Percentiles rank a stretch among this genome's conserved stretches.
These are phyloP conservation scores for Caradrina clavipalpis DNA, from an alignment of 2,888 invertebrate species.

Conservation along the genomic window DNA sequence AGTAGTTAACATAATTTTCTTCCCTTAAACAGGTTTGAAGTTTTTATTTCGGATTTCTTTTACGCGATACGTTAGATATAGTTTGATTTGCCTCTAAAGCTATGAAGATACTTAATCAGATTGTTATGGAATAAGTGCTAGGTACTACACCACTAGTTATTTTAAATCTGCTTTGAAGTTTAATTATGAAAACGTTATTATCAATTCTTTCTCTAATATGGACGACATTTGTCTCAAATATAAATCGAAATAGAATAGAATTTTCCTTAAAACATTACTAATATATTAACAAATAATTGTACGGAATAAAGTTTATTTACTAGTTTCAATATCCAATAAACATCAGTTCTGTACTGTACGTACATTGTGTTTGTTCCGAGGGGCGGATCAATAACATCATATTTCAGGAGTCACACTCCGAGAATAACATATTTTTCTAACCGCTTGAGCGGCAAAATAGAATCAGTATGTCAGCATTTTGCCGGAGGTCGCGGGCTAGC, in stretches of 20 bases:
- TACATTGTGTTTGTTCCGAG: slow-evolving; percentile 47
- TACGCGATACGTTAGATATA: neutral
- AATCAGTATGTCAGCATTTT: slow-evolving; percentile 75
- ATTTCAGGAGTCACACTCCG: slow-evolving; percentile 69
- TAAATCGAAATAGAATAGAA: neutral
- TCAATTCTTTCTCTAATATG: too few species aligned
- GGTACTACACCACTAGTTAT: neutral
- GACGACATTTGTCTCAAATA: neutral
- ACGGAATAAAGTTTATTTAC: neutral
- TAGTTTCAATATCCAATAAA: slow-evolving; percentile 11
- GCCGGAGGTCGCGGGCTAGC: slow-evolving; percentile 67
- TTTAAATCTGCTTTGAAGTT: neutral
- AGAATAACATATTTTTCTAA: slow-evolving; percentile 79
- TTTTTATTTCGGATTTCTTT: slow-evolving; percentile 26
- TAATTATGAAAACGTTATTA: too few species aligned
- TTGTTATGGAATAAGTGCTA: neutral
- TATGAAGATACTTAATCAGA: neutral
- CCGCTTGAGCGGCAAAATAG: slow-evolving; percentile 71
- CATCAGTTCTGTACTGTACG: slow-evolving; percentile 7
- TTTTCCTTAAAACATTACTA: too few species aligned
- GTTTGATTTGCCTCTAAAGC: neutral
- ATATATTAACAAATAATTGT: too few species aligned
- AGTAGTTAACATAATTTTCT: slow-evolving; percentile 59
- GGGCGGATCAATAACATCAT: slow-evolving; percentile 69
- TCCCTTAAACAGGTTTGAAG: slow-evolving; percentile 12